These are phyloP conservation scores for Anneissia japonica DNA, from an alignment of 35 echinoderm and acorn worm genomes.

Conservation along the genomic window DNA sequence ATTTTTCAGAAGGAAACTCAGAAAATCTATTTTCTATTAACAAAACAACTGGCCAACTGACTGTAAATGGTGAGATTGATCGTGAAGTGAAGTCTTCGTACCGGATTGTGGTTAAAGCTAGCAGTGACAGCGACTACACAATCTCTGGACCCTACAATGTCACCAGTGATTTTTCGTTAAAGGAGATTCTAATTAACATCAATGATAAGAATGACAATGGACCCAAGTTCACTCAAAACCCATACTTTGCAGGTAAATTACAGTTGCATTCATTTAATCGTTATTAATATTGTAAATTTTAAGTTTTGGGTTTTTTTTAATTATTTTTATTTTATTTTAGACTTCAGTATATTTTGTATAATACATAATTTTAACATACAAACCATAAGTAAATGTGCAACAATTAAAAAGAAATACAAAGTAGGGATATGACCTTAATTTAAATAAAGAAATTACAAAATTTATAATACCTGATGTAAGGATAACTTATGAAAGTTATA, in stretches of 20 bases:
- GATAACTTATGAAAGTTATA: no score
- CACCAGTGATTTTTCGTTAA: neutral
- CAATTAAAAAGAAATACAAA: no score
- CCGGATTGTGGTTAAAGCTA: neutral
- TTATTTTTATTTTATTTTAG: no score
- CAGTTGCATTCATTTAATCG: no score
- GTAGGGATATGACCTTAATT: no score
- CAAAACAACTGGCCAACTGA: neutral
- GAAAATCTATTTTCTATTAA: neutral
- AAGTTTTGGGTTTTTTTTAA: no score
- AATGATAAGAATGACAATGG: slow-evolving; percentile 83
- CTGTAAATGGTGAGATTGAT: neutral
- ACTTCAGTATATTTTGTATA: no score
- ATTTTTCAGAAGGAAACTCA: neutral
- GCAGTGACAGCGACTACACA: neutral
- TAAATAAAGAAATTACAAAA: no score
- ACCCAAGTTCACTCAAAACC: slow-evolving; percentile 53
- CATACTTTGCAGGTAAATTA: slow-evolving; percentile 25
- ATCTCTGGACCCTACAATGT: neutral
- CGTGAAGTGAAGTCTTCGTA: neutral
- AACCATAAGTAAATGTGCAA: no score
- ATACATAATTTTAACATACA: no score
- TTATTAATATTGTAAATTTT: no score
- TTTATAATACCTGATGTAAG: no score
- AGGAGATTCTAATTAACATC: slow-evolving; percentile 50